Conservation (phyloP, 2,888 invertebrate genomes). For the Drosophila nigricruria region DNA sequence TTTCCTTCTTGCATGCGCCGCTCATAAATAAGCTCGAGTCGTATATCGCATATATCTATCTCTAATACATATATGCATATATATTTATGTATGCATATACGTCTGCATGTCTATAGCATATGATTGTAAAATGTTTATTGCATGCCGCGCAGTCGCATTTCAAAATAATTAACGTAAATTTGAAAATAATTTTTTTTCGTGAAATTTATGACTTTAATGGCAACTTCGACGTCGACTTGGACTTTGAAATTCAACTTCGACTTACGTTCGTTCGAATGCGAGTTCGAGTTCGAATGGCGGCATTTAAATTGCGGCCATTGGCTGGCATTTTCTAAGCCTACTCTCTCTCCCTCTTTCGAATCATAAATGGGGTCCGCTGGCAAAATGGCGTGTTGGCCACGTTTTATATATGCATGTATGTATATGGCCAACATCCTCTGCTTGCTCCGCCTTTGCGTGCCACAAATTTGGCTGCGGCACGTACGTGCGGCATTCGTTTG, state of each 20-base stretch:
- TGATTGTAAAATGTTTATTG: slow-evolving; percentile 74
- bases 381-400: slow-evolving; percentile 67
- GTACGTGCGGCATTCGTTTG: slow-evolving; percentile 72
- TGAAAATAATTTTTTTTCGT: slow-evolving; percentile 68
- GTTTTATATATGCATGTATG: slow-evolving; percentile 5
- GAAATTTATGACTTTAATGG: slow-evolving; percentile 77
- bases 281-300: slow-evolving; percentile 21
- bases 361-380: slow-evolving; percentile 36
- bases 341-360: slow-evolving; percentile 31
- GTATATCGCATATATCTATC: slow-evolving; percentile 31
- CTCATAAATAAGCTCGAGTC: slow-evolving; percentile 54
- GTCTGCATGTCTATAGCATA: slow-evolving; percentile 45
- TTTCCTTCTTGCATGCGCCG: slow-evolving; percentile 53
- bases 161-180: slow-evolving; percentile 79
- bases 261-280: slow-evolving; percentile 12
- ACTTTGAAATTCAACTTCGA: slow-evolving; percentile 20
- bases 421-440: slow-evolving; percentile 34
- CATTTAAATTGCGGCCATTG: slow-evolving; percentile 54
- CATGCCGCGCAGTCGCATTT: slow-evolving; percentile 68
- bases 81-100: slow-evolving; percentile 22
- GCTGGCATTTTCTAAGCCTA: slow-evolving; percentile 66
- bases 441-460: slow-evolving; percentile 64
- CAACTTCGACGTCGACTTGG: slow-evolving; percentile 32
- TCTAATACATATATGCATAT: slow-evolving; percentile 28
- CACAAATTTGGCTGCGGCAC: slow-evolving; percentile 67